Percentiles rank a stretch among this genome's conserved stretches.
These are phyloP conservation scores for Cenopis cana DNA, from an alignment of 2,888 invertebrate species.

Conservation along the genomic window DNA sequence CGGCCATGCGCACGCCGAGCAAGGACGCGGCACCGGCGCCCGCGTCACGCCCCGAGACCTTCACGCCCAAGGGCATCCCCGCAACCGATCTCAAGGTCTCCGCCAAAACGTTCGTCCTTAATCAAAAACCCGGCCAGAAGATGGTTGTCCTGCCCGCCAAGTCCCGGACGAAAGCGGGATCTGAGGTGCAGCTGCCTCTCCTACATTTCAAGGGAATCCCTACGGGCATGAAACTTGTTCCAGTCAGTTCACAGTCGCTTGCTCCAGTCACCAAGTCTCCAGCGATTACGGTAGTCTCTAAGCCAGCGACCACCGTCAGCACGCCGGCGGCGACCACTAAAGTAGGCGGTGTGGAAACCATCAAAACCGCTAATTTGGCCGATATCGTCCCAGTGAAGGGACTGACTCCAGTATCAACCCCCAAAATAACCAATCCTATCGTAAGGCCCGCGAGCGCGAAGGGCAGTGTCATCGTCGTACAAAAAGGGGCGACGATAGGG, in stretches of 20 bases:
- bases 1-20: slow-evolving; percentile 61
- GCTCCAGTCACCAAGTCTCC: slow-evolving; percentile 62
- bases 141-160: slow-evolving; percentile 82
- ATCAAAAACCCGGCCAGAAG: slow-evolving; percentile 80
- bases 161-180: slow-evolving; percentile 66
- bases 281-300: slow-evolving; percentile 68
- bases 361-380: slow-evolving; percentile 78
- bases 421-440: slow-evolving; percentile 76
- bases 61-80: slow-evolving; percentile 78
- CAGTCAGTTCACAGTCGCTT: slow-evolving; percentile 72
- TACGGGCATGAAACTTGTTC: slow-evolving; percentile 78
- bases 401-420: slow-evolving; percentile 67
- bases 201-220: slow-evolving; percentile 79
- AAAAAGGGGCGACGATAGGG: slow-evolving; percentile 83
- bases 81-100: slow-evolving; percentile 81
- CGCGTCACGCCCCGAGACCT: slow-evolving; percentile 66
- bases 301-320: slow-evolving; percentile 61
- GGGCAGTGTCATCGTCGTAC: slow-evolving; percentile 86
- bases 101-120: slow-evolving; percentile 78
- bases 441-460: slow-evolving; percentile 78
- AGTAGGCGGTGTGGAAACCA: slow-evolving; percentile 62
- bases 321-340: slow-evolving; percentile 64
- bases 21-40: slow-evolving; percentile 61
- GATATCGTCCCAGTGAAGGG: slow-evolving; percentile 80
- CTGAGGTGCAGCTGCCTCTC: slow-evolving; percentile 74